Conservation (phyloP, 1,140 invertebrate genomes). For the Bombus pascuorum region DNA sequence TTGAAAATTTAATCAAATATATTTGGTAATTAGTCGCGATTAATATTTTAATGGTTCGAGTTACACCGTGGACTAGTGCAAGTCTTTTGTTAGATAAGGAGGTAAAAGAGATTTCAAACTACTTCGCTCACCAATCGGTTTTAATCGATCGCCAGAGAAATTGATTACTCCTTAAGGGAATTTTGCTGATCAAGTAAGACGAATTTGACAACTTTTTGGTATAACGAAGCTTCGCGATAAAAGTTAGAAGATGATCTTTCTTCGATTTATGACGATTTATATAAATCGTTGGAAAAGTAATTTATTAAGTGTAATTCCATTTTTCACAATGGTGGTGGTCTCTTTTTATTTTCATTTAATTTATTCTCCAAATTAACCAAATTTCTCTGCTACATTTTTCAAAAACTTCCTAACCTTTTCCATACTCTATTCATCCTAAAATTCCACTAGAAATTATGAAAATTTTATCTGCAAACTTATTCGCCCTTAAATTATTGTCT, state of each 20-base stretch:
- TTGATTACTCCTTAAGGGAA: slow-evolving; percentile 6
- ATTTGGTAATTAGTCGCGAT: background rate
- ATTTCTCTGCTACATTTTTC: too few species aligned
- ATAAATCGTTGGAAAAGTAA: background rate
- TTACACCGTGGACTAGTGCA: background rate
- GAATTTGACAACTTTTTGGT: background rate
- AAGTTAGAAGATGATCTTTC: slow-evolving; percentile 10
- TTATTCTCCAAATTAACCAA: too few species aligned
- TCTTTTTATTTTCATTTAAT: background rate
- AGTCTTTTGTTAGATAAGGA: background rate
- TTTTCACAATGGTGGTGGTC: too few species aligned
- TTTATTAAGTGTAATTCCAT: background rate
- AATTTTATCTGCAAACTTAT: too few species aligned
- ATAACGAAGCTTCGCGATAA: background rate
- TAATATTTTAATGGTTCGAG: too few species aligned
- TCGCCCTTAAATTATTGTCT: too few species aligned
- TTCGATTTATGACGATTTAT: background rate
- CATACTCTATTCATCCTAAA: too few species aligned
- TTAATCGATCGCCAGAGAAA: background rate
- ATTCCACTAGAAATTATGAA: too few species aligned
- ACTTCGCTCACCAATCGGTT: background rate
- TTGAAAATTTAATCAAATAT: background rate
- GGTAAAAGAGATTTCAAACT: background rate
- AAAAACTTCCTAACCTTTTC: too few species aligned
- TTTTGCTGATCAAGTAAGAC: background rate